Evolutionary conservation across 2,797 vertebrate species (phyloP), one percentile per base, ranked within the genome.

Genomic region (Clarias laeviceps): DNA sequence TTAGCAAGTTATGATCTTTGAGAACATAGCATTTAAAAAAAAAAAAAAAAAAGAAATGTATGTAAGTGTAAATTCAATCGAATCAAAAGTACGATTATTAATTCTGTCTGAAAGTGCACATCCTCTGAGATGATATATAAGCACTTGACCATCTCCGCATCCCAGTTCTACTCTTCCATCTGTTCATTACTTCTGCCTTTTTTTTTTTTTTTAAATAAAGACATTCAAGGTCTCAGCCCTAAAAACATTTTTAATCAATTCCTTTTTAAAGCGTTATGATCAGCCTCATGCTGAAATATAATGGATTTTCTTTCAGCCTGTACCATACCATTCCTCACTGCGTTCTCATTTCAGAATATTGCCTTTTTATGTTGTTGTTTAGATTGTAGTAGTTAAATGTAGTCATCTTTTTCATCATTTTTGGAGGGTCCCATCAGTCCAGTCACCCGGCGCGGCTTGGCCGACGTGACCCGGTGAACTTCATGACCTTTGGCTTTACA

Each of bases 401-500:
- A 27, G 24, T 77, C 34, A 18, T 69, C 34, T 22, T 69, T 69
- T 3, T 17, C 37, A 45, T 5, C 61, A 0, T 20, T 70, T 50
- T 22, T 24, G 14, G 5, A 15, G 45, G 65, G 76, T 62, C 62
- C 3, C 14, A n/a, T 68, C 50, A 14, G 29, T 14, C 24, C 34
- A 2, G 27, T 32, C 56, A 79, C 20, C 72, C n/a, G 15, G 45
- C 2, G 11, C 0, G 24, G 14, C 34, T 27, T 17, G 5, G 20
- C 34, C 8, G 5, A 2, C 5, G 6, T 20, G 73, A 82, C 70
- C 72, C 22, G 12, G 17, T 61, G 80, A 82, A 62, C 79, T 50
- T 61, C 54, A 54, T 68, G 73, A 82, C 50, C 69, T 74, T 11
- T 2, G 77, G 87, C 80, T 89, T 69, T 69, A 40, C 87, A 83